These are phyloP conservation scores for Phrynocephalus forsythii DNA, from an alignment of 2,797 vertebrate species.

Conservation along the genomic window DNA sequence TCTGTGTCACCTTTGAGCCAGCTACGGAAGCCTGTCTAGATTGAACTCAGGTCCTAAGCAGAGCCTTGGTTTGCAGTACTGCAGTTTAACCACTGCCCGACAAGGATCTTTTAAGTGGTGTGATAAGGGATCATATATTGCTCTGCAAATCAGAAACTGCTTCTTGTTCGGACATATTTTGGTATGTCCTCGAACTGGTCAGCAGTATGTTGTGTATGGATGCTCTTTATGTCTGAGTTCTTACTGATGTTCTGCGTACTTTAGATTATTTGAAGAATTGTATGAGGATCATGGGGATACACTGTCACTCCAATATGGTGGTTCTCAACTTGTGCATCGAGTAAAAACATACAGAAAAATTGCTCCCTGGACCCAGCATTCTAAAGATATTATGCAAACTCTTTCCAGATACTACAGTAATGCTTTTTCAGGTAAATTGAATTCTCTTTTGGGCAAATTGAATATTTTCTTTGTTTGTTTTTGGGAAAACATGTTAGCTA, in stretches of 20 bases:
- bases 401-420: constrained; percentile 98
- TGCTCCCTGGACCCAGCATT: constrained; percentile 98
- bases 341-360: constrained; percentile 99
- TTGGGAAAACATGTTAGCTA: constrained; percentile 5
- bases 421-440: constrained; percentile 92
- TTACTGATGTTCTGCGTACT: constrained; percentile 39
- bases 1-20: too few relatives aligned
- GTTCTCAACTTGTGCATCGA: constrained; percentile 96
- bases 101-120: not conserved
- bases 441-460: constrained; percentile 82
- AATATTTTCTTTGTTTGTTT: not conserved
- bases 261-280: constrained; percentile 96
- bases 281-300: constrained; percentile 99
- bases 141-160: not conserved
- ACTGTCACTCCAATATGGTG: constrained; percentile 94
- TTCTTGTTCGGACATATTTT: not conserved
- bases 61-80: too few relatives aligned
- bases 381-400: constrained; percentile 98
- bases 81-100: too few relatives aligned
- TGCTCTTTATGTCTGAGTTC: constrained; percentile 17
- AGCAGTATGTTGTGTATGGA: not conserved
- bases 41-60: too few relatives aligned
- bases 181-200: not conserved
- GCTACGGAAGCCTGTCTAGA: too few relatives aligned
- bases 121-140: too few relatives aligned